Conservation (phyloP, 2,888 invertebrate species). For the Dicranocentrus wangi region DNA sequence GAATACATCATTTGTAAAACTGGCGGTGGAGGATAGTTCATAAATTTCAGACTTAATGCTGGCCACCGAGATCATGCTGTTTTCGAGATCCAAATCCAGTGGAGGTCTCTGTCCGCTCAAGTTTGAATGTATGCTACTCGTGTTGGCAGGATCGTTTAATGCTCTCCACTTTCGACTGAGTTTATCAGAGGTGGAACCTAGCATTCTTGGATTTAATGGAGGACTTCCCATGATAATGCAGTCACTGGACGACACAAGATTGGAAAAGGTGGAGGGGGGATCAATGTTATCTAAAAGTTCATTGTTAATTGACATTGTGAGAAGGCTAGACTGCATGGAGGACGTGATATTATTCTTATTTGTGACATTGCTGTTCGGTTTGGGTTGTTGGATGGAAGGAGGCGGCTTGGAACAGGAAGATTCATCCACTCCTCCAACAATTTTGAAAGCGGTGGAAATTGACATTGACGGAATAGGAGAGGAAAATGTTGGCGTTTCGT, state of each 20-base stretch:
- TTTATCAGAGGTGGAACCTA: constrained; percentile 55
- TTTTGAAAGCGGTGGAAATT: constrained; percentile 61
- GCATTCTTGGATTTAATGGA: constrained; percentile 43
- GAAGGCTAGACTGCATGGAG: constrained; percentile 57
- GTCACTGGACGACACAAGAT: constrained; percentile 64
- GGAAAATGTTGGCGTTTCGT: constrained; percentile 70
- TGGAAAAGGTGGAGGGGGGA: constrained; percentile 68
- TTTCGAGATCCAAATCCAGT: constrained; percentile 69
- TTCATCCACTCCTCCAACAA: constrained; percentile 57
- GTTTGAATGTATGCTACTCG: constrained; percentile 65
- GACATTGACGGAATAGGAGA: constrained; percentile 64
- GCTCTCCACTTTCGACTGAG: constrained; percentile 61
- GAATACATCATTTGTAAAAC: constrained; percentile 59
- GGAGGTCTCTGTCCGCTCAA: constrained; percentile 69
- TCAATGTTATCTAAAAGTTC: constrained; percentile 64
- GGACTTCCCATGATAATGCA: constrained; percentile 56
- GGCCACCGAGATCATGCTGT: constrained; percentile 72
- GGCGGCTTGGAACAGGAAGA: constrained; percentile 45
- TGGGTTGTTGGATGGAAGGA: neutral
- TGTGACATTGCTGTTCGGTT: neutral
- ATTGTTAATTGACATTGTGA: constrained; percentile 50
- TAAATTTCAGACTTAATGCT: constrained; percentile 72
- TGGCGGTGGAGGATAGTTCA: constrained; percentile 51
- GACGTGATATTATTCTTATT: constrained; percentile 4
- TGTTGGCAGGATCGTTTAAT: constrained; percentile 50